Evolutionary conservation across 2,113 vertebrate genomes (phyloP).

Genomic region (Symphodus melops): DNA sequence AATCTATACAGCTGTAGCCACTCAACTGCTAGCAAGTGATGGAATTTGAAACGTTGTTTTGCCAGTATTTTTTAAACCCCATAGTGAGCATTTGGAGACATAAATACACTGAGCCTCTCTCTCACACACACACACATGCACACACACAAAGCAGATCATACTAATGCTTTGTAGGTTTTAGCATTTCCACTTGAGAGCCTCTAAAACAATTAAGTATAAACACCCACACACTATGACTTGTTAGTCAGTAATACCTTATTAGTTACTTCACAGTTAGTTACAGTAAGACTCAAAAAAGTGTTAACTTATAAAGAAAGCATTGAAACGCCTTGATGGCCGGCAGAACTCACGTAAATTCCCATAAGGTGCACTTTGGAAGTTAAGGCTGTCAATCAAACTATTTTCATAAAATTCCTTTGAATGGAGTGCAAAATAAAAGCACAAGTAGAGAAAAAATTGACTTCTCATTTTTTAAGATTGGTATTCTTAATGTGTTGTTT

Average conservation of each 20-base stretch:
- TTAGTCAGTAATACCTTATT: background rate
- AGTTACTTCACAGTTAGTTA: background rate
- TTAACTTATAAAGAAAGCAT: no score
- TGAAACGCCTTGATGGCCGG: no score
- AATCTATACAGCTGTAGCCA: conserved; percentile 33
- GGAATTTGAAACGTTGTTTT: conserved; percentile 32
- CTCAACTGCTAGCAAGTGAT: conserved; percentile 26
- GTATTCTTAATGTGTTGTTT: no score
- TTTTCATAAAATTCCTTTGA: no score
- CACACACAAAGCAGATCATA: conserved; percentile 9
- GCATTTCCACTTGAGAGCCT: background rate
- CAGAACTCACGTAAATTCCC: no score
- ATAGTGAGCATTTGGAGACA: conserved; percentile 20
- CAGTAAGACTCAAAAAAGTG: background rate
- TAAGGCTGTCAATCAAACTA: no score
- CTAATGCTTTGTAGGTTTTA: background rate
- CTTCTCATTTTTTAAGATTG: no score
- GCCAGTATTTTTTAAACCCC: conserved; percentile 7
- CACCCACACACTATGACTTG: background rate
- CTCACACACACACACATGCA: background rate
- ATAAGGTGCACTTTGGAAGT: no score
- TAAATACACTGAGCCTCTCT: background rate
- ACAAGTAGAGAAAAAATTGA: no score
- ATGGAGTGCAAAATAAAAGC: no score
- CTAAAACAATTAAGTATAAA: background rate